Percentiles rank a stretch among this genome's conserved stretches.
These are phyloP conservation scores for Operophtera brumata DNA, from an alignment of 2,888 invertebrate genomes.

Conservation along the genomic window DNA sequence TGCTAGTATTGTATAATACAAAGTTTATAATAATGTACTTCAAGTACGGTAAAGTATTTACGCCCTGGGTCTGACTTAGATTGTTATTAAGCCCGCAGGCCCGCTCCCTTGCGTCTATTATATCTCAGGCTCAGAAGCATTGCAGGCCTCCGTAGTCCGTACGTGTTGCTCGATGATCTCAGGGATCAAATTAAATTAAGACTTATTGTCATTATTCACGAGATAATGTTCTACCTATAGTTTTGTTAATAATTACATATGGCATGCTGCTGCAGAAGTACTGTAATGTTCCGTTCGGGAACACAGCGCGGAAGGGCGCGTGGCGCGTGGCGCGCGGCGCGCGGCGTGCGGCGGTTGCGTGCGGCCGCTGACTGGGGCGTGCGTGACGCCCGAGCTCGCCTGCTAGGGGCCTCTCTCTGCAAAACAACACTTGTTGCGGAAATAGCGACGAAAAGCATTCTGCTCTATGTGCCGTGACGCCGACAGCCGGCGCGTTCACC, in stretches of 20 bases:
- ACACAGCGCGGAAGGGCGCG: no score
- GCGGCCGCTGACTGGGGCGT: conserved; percentile 12
- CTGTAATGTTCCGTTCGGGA: background rate
- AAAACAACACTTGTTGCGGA: conserved; percentile 79
- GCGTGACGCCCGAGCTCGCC: conserved; percentile 42
- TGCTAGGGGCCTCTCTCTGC: conserved; percentile 72
- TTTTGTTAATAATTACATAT: no score
- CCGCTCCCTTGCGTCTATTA: conserved; percentile 2
- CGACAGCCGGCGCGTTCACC: conserved; percentile 56
- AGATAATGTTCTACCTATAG: no score
- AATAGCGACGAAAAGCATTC: conserved; percentile 71
- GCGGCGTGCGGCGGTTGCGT: background rate
- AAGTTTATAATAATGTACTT: no score
- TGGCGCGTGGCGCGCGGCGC: no score
- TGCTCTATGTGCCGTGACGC: conserved; percentile 52
- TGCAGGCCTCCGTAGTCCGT: no score
- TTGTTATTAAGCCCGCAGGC: conserved; percentile 7
- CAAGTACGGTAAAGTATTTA: no score
- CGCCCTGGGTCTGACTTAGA: background rate
- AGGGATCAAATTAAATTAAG: conserved; percentile 2
- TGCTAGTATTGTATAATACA: no score
- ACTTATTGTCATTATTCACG: no score
- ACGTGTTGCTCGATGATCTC: no score
- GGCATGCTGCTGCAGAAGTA: no score
- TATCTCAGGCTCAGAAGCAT: no score